These are phyloP conservation scores for Oostethus manadensis DNA, from an alignment of 2,113 vertebrate species.

Conservation along the genomic window DNA sequence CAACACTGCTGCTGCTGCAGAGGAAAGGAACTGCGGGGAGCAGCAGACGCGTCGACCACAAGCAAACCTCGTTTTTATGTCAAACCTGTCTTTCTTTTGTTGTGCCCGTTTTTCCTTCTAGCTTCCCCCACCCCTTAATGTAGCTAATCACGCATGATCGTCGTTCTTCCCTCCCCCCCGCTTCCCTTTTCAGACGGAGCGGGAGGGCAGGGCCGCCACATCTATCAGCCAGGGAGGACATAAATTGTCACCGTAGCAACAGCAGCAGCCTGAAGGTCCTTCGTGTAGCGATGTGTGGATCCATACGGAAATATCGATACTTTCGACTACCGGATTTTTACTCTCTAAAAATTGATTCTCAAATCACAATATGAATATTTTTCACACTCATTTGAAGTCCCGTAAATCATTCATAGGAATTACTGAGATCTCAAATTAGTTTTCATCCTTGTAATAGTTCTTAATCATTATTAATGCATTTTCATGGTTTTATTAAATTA, in stretches of 20 bases:
- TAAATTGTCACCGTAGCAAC: slow-evolving; percentile 58
- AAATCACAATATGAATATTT: no score
- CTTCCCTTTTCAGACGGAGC: not conserved
- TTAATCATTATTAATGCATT: no score
- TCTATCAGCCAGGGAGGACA: slow-evolving; percentile 51
- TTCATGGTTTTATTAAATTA: no score
- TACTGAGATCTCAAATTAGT: no score
- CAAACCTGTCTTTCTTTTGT: slow-evolving; percentile 12
- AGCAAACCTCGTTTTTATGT: not conserved
- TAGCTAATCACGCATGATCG: not conserved
- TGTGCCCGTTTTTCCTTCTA: slow-evolving; percentile 4
- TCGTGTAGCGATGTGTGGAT: slow-evolving; percentile 14
- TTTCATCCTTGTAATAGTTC: no score
- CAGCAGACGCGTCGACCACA: not conserved
- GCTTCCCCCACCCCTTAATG: not conserved
- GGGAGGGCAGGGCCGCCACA: slow-evolving; percentile 26
- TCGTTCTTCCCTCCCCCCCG: no score
- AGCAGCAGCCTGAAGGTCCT: slow-evolving; percentile 26
- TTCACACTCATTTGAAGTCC: no score
- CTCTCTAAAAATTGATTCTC: no score
- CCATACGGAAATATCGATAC: no score
- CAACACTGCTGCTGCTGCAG: slow-evolving; percentile 28
- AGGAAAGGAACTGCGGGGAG: slow-evolving; percentile 13
- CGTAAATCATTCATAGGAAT: no score
- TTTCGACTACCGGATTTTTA: no score